Evolutionary conservation across 2,888 invertebrate genomes (phyloP), one percentile per base, ranked within the genome.

Genomic region (Dorcus hopei): DNA sequence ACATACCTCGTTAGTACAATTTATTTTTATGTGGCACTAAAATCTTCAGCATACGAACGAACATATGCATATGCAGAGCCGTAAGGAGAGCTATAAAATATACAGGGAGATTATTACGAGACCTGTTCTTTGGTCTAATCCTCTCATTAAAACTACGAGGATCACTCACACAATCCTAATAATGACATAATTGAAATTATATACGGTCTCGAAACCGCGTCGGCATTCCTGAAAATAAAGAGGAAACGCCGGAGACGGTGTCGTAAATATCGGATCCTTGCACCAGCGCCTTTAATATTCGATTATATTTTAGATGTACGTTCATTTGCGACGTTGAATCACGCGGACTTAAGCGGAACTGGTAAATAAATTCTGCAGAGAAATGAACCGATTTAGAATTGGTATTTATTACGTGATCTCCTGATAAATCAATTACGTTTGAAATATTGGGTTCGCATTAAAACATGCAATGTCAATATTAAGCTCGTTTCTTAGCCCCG

Each of bases 181-280:
- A 69, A 70, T 66, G 69, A 68, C 66, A 69, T 71, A 68, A 71
- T 70, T 69, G 68, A 64, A 67, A 70, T 69, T 68, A 65, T 68
- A 66, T 67, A 70, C 66, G 64, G 33, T n/a, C 49, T 48, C 48
- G 48, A n/a, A 11, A 23, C 14, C 26, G 48, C 14, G n/a, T 48
- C 33, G 16, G 11, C 42, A 42, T 45, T 45, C 45, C 9, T 23
- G 19, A 45, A 11, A 16, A 23, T 45, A 16, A 14, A 11, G 16
- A 45, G 45, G 19, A 45, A 45, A 11, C 45, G 9, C 16, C 23
- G 23, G 9, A 19, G 45, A 19, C 19, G 45, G 7, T 19, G 23
- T 45, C 45, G 19, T 45, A 45, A 9, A 45, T 45, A 19, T 19
- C 5, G 14, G 11, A 11, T 45, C 9, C 23, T 45, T 45, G 45